phyloP scores from a whole-genome alignment of 2,797 vertebrate genomes.

The Benthosema pterotum region DNA sequence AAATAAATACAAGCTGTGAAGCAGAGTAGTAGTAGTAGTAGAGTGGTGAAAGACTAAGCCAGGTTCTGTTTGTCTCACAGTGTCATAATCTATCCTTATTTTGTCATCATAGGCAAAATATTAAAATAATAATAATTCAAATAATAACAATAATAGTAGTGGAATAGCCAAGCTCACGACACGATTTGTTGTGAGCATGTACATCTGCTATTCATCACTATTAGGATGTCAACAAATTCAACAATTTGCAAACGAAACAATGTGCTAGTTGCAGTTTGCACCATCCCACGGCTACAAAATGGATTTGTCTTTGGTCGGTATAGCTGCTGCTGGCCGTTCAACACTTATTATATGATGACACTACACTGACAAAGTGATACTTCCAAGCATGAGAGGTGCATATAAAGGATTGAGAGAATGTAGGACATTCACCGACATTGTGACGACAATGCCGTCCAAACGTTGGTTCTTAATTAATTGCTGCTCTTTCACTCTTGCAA shows the following conservation, averaged over 20 bases:
- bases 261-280: constrained; percentile 16
- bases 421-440: constrained; percentile 29
- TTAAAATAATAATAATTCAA: too few species aligned
- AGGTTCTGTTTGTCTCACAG: constrained; percentile 26
- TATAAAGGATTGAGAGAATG: constrained; percentile 14
- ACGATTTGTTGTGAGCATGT: too few species aligned
- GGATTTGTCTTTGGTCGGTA: constrained; percentile 85
- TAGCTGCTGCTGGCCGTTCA: constrained; percentile 78
- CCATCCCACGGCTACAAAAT: constrained; percentile 66
- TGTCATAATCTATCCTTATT: constrained; percentile 5
- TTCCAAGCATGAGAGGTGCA: constrained; percentile 43
- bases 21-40: constrained; percentile 31
- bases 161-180: too few species aligned
- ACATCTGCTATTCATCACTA: too few species aligned
- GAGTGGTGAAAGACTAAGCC: constrained; percentile 19
- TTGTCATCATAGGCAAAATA: too few species aligned
- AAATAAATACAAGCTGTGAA: constrained; percentile 57
- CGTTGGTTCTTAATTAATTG: too few species aligned
- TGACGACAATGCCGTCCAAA: too few species aligned
- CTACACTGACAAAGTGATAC: constrained; percentile 48
- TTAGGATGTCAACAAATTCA: too few species aligned
- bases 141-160: too few species aligned
- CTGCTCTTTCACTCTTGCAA: too few species aligned
- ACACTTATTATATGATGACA: constrained; percentile 40
- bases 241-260: too few species aligned